Evolutionary conservation across 2,888 invertebrate genomes (phyloP), one percentile per base, ranked within the genome.

Genomic region (Pyrrhosoma nymphula): DNA sequence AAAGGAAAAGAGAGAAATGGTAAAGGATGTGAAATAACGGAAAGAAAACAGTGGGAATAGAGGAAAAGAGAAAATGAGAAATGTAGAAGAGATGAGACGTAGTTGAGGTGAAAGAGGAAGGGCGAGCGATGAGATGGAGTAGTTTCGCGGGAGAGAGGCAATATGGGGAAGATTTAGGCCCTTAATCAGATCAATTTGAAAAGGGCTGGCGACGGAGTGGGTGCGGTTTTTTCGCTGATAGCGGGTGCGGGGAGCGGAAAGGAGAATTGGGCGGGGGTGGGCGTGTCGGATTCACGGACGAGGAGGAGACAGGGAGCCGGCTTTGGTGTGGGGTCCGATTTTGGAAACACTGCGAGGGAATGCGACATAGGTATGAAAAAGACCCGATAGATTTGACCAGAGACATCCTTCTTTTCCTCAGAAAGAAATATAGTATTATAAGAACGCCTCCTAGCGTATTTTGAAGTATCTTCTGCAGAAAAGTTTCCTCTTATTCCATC

Each of bases 121-220:
- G 47, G 47, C 47, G 47, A 47, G 47, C 47, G 47, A 60, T 47
- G 82, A 26, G 69, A 18, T 47, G 63, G n/a, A 47, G 93, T 26
- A 23, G 47, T 47, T 75, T 69, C 12, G 91, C 63, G 69, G 93
- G 63, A n/a, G 63, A 69, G 55, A n/a, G 69, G 93, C 69, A 69
- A 75, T 75, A 93, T 75, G 93, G 75, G 60, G 47, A 93, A 93
- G 69, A 93, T 75, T 93, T 93, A 93, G 47, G 69, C n/a, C 47
- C 75, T 93, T 93, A 93, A 93, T 93, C 93, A 75, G 93, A 93
- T 93, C 93, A 12, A 75, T 69, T 93, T 47, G 47, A 89, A 82
- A 35, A 82, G 89, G 39, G 69, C 4, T 26, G 63, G 55, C 39
- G 39, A 47, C 55, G 30, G 69, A 82, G 30, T 82, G 26, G 69